Base-by-base conservation (phyloP, 2,797 vertebrate genomes). In the Gymnoscopelus microlampas region DNA sequence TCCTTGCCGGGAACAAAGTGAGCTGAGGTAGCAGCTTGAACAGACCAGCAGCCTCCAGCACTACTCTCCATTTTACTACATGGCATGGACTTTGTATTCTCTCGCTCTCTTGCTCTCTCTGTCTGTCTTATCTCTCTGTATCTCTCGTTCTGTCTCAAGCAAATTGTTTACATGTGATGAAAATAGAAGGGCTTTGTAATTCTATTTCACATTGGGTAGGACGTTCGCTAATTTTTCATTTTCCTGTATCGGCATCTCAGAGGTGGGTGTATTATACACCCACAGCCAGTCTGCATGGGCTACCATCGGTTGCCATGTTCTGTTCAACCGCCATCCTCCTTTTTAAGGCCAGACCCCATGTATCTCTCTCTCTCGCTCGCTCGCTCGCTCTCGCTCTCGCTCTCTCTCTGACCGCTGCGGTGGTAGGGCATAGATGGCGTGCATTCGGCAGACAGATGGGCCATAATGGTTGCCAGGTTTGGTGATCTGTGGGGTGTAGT, bases 401-500 rank as follows among this genome's bases (percentile, higher is more conserved):
- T 57, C 29, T 57, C 14, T 24, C 39, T 12, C 26, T 53, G 73
- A 61, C 75, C 82, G 76, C 74, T 73, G 80, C 77, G 71, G 51
- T 73, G 75, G 48, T 68, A 69, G 74, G 76, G 76, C 81, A 84
- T 78, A 77, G 82, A 80, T 77, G 59, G 71, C 87, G 78, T 85
- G 71, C 77, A 80, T 80, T 79, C 84, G 77, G 72, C 74, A 81
- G 88, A 88, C 92, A 93, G 93, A 93, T 94, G 92, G 91, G 84
- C 84, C 73, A 71, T 81, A 86, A 87, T 87, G 79, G 79, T 80
- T 70, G 89, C 90, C 91, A 91, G 89, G 87, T 85, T 80, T 84
- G 62, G 71, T 68, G 74, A 86, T 87, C 90, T 83, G 81, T 79
- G 61, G 90, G 89, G 89, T 85, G 87, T 88, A 83, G 70, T 76